Conservation (phyloP, 2,113 vertebrate genomes). For the Serinus canaria region DNA sequence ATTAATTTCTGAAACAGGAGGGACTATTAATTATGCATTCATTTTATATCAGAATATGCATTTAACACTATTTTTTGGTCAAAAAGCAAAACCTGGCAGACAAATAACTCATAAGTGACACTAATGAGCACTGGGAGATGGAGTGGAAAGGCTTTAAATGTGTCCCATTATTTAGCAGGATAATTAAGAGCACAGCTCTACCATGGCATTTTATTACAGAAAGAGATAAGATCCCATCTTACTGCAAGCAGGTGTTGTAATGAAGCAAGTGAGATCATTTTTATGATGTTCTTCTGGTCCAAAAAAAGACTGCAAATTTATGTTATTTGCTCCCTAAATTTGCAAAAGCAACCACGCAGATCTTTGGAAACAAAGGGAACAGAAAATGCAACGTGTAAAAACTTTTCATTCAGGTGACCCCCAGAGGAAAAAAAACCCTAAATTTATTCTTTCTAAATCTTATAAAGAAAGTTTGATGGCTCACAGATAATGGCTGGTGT, state of each 20-base stretch:
- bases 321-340: slow-evolving; percentile 4
- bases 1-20: slow-evolving; percentile 26
- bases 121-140: slow-evolving; percentile 73
- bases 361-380: not conserved
- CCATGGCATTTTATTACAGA: slow-evolving; percentile 72
- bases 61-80: slow-evolving; percentile 30
- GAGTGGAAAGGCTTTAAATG: slow-evolving; percentile 74
- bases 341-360: not conserved
- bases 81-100: slow-evolving; percentile 60
- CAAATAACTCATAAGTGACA: slow-evolving; percentile 76
- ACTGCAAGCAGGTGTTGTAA: slow-evolving; percentile 69
- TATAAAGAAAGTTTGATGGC: not conserved
- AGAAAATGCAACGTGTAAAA: not conserved
- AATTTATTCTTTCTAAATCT: not conserved
- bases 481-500: not conserved
- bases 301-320: not conserved
- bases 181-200: slow-evolving; percentile 74
- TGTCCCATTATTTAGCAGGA: slow-evolving; percentile 75
- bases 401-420: not conserved
- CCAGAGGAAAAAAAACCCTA: not conserved
- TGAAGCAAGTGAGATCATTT: slow-evolving; percentile 57
- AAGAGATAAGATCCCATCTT: slow-evolving; percentile 67
- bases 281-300: slow-evolving; percentile 33
- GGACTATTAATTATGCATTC: slow-evolving; percentile 51
- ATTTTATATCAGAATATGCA: slow-evolving; percentile 51